Percentiles rank a stretch among this genome's conserved stretches.
phyloP scores from a whole-genome alignment of 2,113 vertebrate genomes.

The Forbesichthys papilliferus region DNA sequence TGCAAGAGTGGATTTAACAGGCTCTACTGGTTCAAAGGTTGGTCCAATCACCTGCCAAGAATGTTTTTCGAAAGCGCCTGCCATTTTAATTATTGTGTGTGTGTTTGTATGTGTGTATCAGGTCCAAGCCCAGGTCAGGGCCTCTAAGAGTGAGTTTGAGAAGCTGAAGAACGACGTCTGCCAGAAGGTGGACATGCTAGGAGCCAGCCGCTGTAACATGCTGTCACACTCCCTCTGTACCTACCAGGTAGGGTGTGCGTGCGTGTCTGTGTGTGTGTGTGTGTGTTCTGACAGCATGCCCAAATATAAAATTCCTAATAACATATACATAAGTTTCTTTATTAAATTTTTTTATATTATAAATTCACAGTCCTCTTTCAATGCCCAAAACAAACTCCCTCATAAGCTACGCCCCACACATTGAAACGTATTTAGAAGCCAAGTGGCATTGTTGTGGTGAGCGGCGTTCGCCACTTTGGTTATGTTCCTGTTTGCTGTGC shows the following conservation, averaged over 20 bases:
- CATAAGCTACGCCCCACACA: too few species aligned
- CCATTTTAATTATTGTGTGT: background rate
- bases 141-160: slow-evolving; percentile 80
- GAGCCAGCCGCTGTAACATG: slow-evolving; percentile 83
- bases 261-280: background rate
- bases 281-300: background rate
- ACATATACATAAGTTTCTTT: too few species aligned
- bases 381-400: too few species aligned
- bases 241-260: slow-evolving; percentile 70
- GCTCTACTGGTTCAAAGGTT: too few species aligned
- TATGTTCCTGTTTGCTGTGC: too few species aligned
- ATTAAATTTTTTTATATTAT: too few species aligned
- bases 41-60: too few species aligned
- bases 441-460: too few species aligned
- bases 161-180: slow-evolving; percentile 85
- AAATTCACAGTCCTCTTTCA: background rate
- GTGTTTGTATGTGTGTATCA: slow-evolving; percentile 36
- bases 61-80: background rate
- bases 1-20: too few species aligned
- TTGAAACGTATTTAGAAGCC: too few species aligned
- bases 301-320: too few species aligned
- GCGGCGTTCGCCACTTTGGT: too few species aligned
- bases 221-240: slow-evolving; percentile 81
- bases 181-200: slow-evolving; percentile 85
- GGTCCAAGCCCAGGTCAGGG: slow-evolving; percentile 82